Base-by-base conservation (phyloP, 2,888 invertebrate species). In the Heteromurus nitidus region DNA sequence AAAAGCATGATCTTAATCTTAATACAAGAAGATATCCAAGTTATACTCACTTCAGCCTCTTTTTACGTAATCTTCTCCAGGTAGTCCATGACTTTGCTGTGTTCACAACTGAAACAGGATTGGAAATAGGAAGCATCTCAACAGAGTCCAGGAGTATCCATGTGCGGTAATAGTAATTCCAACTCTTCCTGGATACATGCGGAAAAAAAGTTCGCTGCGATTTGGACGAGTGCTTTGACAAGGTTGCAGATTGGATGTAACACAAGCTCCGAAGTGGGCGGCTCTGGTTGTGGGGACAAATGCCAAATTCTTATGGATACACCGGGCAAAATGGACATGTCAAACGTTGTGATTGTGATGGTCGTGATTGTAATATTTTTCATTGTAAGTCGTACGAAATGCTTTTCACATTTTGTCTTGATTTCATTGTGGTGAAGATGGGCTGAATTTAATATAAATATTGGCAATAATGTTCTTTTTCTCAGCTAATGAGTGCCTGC, bases 401-500 rank as follows among this genome's bases (percentile, higher is more conserved):
- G n/a, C n/a, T n/a, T n/a, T n/a, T n/a, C n/a, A 36, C 36, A 36
- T 36, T 13, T 36, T 9, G n/a, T n/a, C n/a, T n/a, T n/a, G n/a
- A n/a, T n/a, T 36, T 36, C 36, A 36, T 36, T 9, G 13, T 36
- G 36, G 36, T 36, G 13, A 36, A 13, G 36, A 36, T 36, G 13
- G 5, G 13, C n/a, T 36, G 36, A 9, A 36, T 9, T 13, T 13
- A 13, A 13, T 36, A 36, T 36, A 9, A 36, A 36, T n/a, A 36
- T 36, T 36, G 36, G 36, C 7, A 36, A 13, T 36, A 36, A 36
- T 36, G 36, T 36, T 36, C 13, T 9, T 36, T 36, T 36, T 50
- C 74, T 30, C 60, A 85, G 85, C 65, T 85, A 26, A 69, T 85
- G 69, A 84, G 83, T 69, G 85, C 85, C 13, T 85, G 85, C 30